Percentiles rank a stretch among this genome's conserved stretches.
phyloP scores from a whole-genome alignment of 2,888 invertebrate species.

The Hybos culiciformis region DNA sequence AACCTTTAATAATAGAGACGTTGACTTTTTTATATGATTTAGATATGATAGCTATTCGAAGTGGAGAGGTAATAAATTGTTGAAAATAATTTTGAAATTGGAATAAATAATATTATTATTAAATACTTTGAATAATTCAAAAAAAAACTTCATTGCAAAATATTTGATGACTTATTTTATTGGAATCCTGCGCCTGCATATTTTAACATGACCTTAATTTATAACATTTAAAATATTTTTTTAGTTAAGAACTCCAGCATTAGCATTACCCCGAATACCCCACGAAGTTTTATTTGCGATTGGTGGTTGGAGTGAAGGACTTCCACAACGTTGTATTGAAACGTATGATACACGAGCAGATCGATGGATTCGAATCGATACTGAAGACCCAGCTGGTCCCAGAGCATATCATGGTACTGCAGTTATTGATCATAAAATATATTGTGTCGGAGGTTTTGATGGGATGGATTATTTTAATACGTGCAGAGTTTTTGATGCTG shows the following conservation, averaged over 20 bases:
- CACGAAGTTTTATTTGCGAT: constrained; percentile 79
- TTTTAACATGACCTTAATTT: too few relatives aligned
- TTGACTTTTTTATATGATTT: constrained; percentile 82
- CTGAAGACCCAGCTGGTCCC: constrained; percentile 70
- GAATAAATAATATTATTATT: background rate
- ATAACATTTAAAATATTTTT: too few relatives aligned
- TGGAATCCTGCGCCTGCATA: too few relatives aligned
- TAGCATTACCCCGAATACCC: constrained; percentile 71
- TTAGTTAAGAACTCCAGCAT: constrained; percentile 58
- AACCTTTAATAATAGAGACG: constrained; percentile 81
- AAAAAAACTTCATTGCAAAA: background rate
- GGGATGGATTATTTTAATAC: constrained; percentile 70
- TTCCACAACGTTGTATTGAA: constrained; percentile 53
- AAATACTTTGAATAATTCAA: background rate
- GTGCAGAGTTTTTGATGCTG: constrained; percentile 76
- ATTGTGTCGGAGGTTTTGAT: constrained; percentile 85
- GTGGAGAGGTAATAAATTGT: constrained; percentile 48
- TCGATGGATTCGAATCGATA: constrained; percentile 57
- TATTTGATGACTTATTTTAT: background rate
- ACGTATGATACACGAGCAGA: constrained; percentile 83
- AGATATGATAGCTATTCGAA: constrained; percentile 68
- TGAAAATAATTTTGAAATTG: background rate
- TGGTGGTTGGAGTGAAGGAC: constrained; percentile 59
- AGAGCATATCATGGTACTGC: constrained; percentile 90
- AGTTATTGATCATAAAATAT: constrained; percentile 70